Evolutionary conservation across 2,797 vertebrate species (phyloP).

Genomic region (Acanthurus tractus): DNA sequence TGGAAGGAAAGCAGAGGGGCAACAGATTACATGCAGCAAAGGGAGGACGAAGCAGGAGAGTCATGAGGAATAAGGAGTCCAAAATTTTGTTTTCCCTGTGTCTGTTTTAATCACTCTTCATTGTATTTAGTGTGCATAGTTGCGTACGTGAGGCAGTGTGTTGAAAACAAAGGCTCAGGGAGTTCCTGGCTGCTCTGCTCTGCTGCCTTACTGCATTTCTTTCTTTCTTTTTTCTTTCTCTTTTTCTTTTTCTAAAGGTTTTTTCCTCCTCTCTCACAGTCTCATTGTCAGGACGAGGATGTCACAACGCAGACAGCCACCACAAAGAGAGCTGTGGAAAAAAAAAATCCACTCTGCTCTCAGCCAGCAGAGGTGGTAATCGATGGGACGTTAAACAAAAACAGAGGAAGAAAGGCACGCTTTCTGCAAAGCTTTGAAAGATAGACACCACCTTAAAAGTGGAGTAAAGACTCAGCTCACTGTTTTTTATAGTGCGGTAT

Average conservation of each 20-base stretch:
- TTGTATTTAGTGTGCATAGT: constrained; percentile 60
- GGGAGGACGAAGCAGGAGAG: constrained; percentile 40
- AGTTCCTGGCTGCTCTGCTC: constrained; percentile 39
- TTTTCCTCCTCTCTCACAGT: constrained; percentile 42
- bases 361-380: constrained; percentile 65
- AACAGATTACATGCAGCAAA: constrained; percentile 24
- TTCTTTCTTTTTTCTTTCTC: constrained; percentile 16
- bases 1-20: constrained; percentile 16
- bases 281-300: constrained; percentile 66
- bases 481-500: constrained; percentile 10
- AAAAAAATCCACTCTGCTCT: constrained; percentile 49
- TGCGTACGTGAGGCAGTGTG: constrained; percentile 51
- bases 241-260: constrained; percentile 13
- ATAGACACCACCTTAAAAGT: constrained; percentile 45
- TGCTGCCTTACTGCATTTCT: constrained; percentile 40
- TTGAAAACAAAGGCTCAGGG: constrained; percentile 63
- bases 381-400: constrained; percentile 78
- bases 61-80: constrained; percentile 40
- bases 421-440: constrained; percentile 56
- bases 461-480: constrained; percentile 14
- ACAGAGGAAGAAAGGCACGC: constrained; percentile 58
- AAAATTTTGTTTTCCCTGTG: constrained; percentile 50
- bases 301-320: constrained; percentile 65
- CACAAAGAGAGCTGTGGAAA: constrained; percentile 52
- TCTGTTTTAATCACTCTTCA: constrained; percentile 74